These are phyloP conservation scores for Plotosus lineatus DNA, from an alignment of 2,113 vertebrate species.

Conservation along the genomic window DNA sequence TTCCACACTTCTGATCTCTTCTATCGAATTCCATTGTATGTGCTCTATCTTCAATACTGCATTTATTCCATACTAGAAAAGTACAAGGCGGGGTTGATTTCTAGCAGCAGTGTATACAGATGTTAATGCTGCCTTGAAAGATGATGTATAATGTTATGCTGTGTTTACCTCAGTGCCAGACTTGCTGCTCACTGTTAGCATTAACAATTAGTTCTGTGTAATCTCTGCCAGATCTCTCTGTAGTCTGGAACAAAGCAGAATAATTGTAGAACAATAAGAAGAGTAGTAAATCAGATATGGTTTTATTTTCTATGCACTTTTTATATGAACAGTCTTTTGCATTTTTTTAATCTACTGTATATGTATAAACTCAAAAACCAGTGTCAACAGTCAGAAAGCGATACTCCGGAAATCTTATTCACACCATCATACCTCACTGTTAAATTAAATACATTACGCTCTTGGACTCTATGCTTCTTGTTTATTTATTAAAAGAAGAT, in stretches of 20 bases:
- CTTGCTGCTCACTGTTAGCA: background rate
- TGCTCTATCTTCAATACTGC: background rate
- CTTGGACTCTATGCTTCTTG: background rate
- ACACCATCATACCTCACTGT: background rate
- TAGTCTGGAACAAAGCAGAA: background rate
- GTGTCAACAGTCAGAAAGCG: background rate
- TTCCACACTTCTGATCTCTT: background rate
- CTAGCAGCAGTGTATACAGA: background rate
- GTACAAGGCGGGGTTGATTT: background rate
- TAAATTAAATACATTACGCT: background rate
- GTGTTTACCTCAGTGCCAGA: background rate
- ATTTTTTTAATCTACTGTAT: background rate
- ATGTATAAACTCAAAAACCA: background rate
- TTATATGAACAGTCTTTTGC: background rate
- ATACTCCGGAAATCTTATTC: background rate
- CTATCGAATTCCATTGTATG: background rate
- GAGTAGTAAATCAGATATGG: background rate
- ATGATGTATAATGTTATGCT: background rate
- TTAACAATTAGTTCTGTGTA: background rate
- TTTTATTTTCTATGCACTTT: background rate
- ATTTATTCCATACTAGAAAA: background rate
- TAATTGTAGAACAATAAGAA: background rate
- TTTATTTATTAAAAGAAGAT: background rate
- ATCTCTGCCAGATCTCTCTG: background rate
- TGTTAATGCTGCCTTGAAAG: background rate